Conservation (phyloP, 2,888 invertebrate species). For the Orthosia cruda region DNA sequence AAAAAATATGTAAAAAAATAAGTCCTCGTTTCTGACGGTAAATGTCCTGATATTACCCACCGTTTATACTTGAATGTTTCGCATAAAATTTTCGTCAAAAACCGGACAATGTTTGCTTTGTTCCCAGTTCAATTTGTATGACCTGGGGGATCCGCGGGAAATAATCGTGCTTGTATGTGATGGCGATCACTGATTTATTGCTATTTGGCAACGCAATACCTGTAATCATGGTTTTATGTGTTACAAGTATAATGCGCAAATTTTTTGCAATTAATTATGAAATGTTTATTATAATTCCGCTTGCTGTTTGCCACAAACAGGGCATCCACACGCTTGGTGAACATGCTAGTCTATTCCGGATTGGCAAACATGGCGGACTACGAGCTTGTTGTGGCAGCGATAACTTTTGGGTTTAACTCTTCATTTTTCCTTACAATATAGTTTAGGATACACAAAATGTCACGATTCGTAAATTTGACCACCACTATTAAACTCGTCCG, state of each 20-base stretch:
- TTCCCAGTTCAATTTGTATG: constrained; percentile 34
- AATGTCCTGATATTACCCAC: background rate
- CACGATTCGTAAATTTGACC: no score
- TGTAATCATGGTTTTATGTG: background rate
- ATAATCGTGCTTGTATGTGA: constrained; percentile 18
- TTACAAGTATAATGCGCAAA: background rate
- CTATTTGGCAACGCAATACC: constrained; percentile 27
- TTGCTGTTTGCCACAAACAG: no score
- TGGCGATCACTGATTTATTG: constrained; percentile 34
- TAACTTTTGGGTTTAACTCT: no score
- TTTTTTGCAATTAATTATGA: background rate
- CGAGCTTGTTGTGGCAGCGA: no score
- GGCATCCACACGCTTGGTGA: no score
- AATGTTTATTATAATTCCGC: no score
- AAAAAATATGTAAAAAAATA: background rate
- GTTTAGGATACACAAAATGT: no score
- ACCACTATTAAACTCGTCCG: no score
- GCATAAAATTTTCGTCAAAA: constrained; percentile 20
- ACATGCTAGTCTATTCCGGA: no score
- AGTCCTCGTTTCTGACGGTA: background rate
- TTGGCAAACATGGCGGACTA: no score
- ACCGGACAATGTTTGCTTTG: constrained; percentile 19
- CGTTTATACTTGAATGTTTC: constrained; percentile 17
- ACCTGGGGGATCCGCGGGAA: constrained; percentile 21
- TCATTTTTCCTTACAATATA: no score